A percentile compares a stretch with the other conserved stretches of the same genome.
Conservation (phyloP, 2,797 vertebrate genomes). For the Phyllotis vaccarum region DNA sequence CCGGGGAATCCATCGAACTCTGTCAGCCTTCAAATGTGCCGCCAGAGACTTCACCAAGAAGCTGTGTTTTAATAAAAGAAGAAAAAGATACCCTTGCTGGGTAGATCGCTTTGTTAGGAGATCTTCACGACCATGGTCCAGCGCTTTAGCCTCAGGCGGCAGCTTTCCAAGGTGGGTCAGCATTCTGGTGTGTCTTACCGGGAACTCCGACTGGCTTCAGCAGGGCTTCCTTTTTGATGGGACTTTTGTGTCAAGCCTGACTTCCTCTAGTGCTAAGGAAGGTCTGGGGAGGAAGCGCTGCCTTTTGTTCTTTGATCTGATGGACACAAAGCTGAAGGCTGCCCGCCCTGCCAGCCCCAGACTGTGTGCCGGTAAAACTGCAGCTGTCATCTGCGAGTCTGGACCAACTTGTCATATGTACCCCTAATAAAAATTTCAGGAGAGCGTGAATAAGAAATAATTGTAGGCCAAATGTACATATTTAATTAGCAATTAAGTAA, state of each 20-base stretch:
- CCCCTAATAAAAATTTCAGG: not conserved
- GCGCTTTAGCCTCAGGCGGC: slow-evolving; percentile 95
- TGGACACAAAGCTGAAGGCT: slow-evolving; percentile 81
- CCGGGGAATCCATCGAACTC: slow-evolving; percentile 56
- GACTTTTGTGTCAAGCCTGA: slow-evolving; percentile 60
- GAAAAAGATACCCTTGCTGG: slow-evolving; percentile 34
- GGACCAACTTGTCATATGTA: not conserved
- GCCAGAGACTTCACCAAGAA: slow-evolving; percentile 66
- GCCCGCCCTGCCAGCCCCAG: not conserved
- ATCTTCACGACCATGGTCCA: slow-evolving; percentile 93
- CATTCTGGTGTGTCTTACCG: not conserved
- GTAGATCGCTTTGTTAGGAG: slow-evolving; percentile 75
- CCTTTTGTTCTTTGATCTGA: slow-evolving; percentile 85
- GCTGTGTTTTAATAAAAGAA: slow-evolving; percentile 66
- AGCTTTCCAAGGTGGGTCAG: slow-evolving; percentile 96
- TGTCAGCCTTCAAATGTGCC: slow-evolving; percentile 75
- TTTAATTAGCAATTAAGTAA: not conserved
- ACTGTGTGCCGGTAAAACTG: not conserved
- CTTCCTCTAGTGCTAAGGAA: slow-evolving; percentile 58
- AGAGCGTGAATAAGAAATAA: slow-evolving; percentile 5
- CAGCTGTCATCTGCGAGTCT: not conserved
- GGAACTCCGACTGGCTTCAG: slow-evolving; percentile 27
- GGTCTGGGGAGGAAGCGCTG: slow-evolving; percentile 67
- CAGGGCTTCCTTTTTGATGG: slow-evolving; percentile 45
- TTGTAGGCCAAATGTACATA: not conserved